Percentiles rank a stretch among this genome's conserved stretches.
phyloP scores from a whole-genome alignment of 2,888 invertebrate genomes.

The Aromia moschata region DNA sequence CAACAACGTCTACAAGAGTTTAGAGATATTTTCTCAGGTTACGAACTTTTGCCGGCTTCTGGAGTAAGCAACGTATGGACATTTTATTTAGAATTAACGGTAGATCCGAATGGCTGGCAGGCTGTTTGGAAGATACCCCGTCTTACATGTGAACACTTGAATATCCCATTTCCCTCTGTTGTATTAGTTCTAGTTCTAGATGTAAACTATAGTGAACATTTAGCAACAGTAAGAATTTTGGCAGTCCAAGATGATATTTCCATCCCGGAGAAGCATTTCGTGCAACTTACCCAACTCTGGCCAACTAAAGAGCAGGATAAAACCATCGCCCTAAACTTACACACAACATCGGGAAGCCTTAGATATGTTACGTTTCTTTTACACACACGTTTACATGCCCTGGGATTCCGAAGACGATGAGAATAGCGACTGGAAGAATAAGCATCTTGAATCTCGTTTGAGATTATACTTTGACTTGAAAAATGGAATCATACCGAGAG shows the following conservation, averaged over 20 bases:
- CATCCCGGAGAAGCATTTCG: constrained; percentile 69
- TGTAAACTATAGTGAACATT: constrained; percentile 67
- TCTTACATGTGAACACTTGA: constrained; percentile 70
- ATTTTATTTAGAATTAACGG: constrained; percentile 67
- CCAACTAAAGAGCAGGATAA: constrained; percentile 71
- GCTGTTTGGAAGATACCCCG: constrained; percentile 76
- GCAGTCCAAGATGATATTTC: constrained; percentile 73
- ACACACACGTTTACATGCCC: constrained; percentile 74
- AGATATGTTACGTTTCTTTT: constrained; percentile 74
- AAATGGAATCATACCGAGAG: constrained; percentile 64
- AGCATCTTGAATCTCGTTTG: constrained; percentile 62
- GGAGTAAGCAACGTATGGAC: constrained; percentile 67
- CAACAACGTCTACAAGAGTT: constrained; percentile 67
- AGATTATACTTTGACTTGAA: constrained; percentile 69
- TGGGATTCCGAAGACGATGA: constrained; percentile 76
- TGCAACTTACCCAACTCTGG: constrained; percentile 71
- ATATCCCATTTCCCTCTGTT: constrained; percentile 72
- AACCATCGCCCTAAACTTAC: constrained; percentile 66
- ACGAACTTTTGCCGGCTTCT: constrained; percentile 62
- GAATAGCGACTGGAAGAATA: constrained; percentile 67
- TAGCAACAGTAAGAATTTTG: constrained; percentile 69
- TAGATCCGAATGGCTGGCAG: constrained; percentile 76
- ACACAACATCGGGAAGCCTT: constrained; percentile 71
- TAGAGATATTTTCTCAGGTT: constrained; percentile 64
- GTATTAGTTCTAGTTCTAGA: constrained; percentile 69